Evolutionary conservation across 2,888 invertebrate genomes (phyloP), one percentile per base, ranked within the genome.

Genomic region (Cremastinae sp.): DNA sequence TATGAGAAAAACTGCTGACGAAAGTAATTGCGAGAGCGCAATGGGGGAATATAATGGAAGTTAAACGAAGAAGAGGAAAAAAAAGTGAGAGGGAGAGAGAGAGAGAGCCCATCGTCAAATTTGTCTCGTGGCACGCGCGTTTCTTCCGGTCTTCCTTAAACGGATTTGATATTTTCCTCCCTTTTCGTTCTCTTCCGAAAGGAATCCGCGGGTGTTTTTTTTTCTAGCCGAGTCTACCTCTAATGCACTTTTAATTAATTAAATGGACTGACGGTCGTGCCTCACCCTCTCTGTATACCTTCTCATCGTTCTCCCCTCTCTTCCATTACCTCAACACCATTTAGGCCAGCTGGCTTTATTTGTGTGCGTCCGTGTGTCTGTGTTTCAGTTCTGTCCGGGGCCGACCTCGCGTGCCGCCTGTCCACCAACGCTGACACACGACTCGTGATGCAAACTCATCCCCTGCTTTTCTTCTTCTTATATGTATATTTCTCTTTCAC

Each of bases 171-270:
- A 73, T 74, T 41, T 73, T 71, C 64, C 71, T 9, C 39, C 14
- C 28, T 12, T 10, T 71, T 75, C 51, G 73, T 64, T 10, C 39
- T 39, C 49, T 35, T 43, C 55, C 20, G 12, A 28, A 69, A 49
- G 58, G 49, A 55, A 35, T 56, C 56, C 53, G 43, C 51, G 72
- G 66, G 66, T 37, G 55, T 61, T 69, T 35, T 35, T 47, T 35
- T 18, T 45, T 51, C 55, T 56, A 61, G 5, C 45, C 39, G 62
- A 70, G 65, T 82, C 81, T 75, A 80, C 86, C 88, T n/a, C n/a
- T 89, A 89, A 89, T 89, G 89, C 89, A 89, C 88, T 89, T 88
- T 89, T 89, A 90, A 90, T 90, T 90, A 90, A 90, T 89, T 90
- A 89, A 89, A 90, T 88, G 88, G 87, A 84, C 84, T 85, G 85